Conservation (phyloP, 2,888 invertebrate genomes). For the Girardia tigrina region DNA sequence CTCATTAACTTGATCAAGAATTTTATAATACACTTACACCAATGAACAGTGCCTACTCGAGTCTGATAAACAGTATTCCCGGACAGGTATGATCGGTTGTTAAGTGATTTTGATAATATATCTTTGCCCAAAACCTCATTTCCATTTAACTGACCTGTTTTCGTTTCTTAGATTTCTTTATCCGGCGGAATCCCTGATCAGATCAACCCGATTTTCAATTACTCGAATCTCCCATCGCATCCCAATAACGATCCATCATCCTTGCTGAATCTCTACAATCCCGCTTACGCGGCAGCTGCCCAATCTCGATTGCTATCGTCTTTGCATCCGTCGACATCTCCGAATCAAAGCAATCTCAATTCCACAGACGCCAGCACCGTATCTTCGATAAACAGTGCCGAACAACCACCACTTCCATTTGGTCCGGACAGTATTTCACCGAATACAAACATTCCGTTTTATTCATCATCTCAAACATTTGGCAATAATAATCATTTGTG, state of each 20-base stretch:
- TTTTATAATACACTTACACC: background rate
- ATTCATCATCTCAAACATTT: background rate
- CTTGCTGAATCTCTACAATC: slow-evolving; percentile 30
- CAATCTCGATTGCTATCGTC: slow-evolving; percentile 23
- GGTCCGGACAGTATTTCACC: slow-evolving; percentile 19
- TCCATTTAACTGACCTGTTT: too few species aligned
- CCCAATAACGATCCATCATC: slow-evolving; percentile 12
- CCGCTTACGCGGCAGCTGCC: slow-evolving; percentile 33
- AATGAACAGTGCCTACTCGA: slow-evolving; percentile 19
- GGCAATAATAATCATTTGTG: background rate
- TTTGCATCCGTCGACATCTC: background rate
- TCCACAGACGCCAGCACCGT: slow-evolving; percentile 15
- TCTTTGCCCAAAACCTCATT: too few species aligned
- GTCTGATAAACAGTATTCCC: slow-evolving; percentile 12
- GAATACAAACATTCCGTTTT: slow-evolving; percentile 4
- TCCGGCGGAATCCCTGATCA: background rate
- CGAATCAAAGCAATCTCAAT: slow-evolving; percentile 12
- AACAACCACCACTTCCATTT: background rate
- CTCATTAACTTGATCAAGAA: background rate
- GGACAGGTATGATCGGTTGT: too few species aligned
- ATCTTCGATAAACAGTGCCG: background rate
- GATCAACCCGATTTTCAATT: slow-evolving; percentile 3
- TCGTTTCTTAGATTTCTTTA: background rate
- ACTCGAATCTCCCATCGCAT: background rate
- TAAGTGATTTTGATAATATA: too few species aligned